Conservation (phyloP, 2,797 vertebrate genomes). For the Bucorvus abyssinicus region DNA sequence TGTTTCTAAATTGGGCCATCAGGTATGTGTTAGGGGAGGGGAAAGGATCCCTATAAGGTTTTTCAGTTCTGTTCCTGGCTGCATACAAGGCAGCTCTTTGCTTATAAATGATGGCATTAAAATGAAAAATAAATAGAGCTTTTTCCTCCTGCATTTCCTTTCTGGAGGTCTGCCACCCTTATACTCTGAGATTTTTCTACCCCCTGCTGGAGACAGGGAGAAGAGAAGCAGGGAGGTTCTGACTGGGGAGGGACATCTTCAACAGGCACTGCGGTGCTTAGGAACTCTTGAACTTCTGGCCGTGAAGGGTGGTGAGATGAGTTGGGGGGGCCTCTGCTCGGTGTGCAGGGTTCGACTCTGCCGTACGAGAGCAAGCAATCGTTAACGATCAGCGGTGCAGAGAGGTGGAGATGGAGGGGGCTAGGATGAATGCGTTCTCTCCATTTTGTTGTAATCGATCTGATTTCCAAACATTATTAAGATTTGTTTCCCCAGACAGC, state of each 20-base stretch:
- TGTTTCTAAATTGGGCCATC: background rate
- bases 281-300: background rate
- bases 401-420: background rate
- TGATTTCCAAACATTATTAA: background rate
- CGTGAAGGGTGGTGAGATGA: fast-evolving
- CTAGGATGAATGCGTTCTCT: background rate
- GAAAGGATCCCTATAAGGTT: background rate
- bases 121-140: constrained; percentile 4
- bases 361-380: background rate
- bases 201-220: background rate
- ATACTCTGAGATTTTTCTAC: constrained; percentile 7
- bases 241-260: background rate
- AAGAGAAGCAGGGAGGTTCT: background rate
- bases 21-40: background rate
- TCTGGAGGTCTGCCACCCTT: background rate
- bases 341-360: background rate
- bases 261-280: background rate
- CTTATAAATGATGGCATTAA: background rate
- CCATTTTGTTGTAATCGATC: background rate
- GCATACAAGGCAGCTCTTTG: background rate
- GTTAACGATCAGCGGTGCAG: background rate
- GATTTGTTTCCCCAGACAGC: background rate
- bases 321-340: background rate
- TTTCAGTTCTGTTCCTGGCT: background rate
- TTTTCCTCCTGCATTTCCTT: background rate